A percentile compares a stretch with the other conserved stretches of the same genome.
Evolutionary conservation across 2,888 invertebrate genomes (phyloP).

Genomic region (Apamea anceps): DNA sequence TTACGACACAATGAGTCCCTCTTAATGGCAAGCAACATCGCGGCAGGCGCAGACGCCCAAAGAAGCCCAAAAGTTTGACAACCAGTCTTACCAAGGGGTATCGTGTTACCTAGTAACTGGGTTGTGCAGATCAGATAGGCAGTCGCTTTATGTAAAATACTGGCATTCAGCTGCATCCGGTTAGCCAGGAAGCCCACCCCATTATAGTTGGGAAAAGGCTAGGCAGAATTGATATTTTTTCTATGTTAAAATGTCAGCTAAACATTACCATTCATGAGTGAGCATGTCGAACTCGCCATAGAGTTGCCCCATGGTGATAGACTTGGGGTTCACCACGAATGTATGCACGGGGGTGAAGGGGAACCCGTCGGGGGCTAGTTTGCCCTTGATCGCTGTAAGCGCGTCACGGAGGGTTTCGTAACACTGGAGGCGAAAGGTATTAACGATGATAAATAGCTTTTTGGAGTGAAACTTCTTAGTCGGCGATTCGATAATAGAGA

Average conservation of each 20-base stretch:
- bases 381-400: constrained; percentile 92
- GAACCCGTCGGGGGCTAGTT: constrained; percentile 92
- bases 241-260: background rate
- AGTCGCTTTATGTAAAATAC: background rate
- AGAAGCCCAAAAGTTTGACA: background rate
- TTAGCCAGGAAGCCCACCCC: background rate
- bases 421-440: constrained; percentile 84
- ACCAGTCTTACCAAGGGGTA: background rate
- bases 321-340: constrained; percentile 94
- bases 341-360: constrained; percentile 92
- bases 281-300: constrained; percentile 95
- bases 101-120: background rate
- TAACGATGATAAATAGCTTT: background rate
- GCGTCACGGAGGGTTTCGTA: constrained; percentile 92
- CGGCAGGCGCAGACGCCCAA: too few relatives aligned
- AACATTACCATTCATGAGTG: constrained; percentile 93
- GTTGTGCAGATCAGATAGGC: background rate
- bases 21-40: too few relatives aligned
- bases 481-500: background rate
- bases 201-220: background rate
- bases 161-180: background rate
- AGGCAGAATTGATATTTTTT: background rate
- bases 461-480: background rate
- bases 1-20: too few relatives aligned
- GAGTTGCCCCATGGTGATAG: constrained; percentile 96